Evolutionary conservation across 2,888 invertebrate genomes (phyloP).

Genomic region (Mimumesa dahlbomi): DNA sequence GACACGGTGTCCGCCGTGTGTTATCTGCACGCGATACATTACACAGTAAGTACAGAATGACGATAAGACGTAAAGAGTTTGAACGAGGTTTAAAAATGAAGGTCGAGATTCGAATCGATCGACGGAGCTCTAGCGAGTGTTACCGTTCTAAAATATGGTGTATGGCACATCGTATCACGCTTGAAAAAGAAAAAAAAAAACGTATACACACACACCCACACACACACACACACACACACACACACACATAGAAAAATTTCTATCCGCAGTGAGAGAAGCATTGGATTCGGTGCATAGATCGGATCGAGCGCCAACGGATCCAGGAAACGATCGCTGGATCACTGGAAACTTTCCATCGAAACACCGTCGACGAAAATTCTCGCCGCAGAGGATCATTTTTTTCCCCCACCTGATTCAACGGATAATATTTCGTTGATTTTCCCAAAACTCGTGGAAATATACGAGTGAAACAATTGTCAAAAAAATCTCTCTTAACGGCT

Average conservation of each 20-base stretch:
- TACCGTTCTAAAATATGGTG: background rate
- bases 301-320: background rate
- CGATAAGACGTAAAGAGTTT: background rate
- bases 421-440: no score
- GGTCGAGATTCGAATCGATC: background rate
- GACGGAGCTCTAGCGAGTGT: background rate
- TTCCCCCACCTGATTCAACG: no score
- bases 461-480: no score
- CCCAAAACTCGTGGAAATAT: no score
- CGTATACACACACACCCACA: no score
- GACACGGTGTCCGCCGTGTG: no score
- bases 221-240: no score
- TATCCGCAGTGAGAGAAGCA: background rate
- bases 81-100: background rate
- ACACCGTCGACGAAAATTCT: conserved; percentile 8
- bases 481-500: no score
- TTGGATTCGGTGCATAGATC: background rate
- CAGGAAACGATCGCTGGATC: conserved; percentile 4
- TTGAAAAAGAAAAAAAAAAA: conserved; percentile 4
- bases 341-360: conserved; percentile 10
- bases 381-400: no score
- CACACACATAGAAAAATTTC: no score
- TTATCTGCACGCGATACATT: background rate
- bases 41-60: background rate
- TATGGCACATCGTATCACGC: conserved; percentile 16